A percentile compares a stretch with the other conserved stretches of the same genome.
These are phyloP conservation scores for Gymnoscopelus microlampas DNA, from an alignment of 2,797 vertebrate genomes.

Conservation along the genomic window DNA sequence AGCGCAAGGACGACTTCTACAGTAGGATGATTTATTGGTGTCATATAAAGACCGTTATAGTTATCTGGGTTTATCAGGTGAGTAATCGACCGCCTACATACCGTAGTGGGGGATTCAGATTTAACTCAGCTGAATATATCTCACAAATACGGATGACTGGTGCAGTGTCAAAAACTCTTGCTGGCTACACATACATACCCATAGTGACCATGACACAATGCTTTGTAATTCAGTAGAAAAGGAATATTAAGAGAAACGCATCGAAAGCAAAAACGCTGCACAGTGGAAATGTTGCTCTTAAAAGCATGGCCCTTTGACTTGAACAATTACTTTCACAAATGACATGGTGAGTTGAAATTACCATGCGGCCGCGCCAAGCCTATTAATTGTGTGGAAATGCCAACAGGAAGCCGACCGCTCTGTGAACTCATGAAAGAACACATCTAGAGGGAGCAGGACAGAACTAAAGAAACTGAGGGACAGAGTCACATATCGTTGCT, in stretches of 20 bases:
- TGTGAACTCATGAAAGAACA: neutral
- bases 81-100: neutral
- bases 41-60: neutral
- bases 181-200: constrained; percentile 3
- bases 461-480: neutral
- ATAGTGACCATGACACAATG: neutral
- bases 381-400: constrained; percentile 47
- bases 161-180: neutral
- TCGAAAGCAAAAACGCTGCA: neutral
- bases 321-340: constrained; percentile 21
- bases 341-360: constrained; percentile 38
- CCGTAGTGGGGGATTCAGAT: neutral
- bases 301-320: constrained; percentile 27
- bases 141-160: neutral
- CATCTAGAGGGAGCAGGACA: constrained; percentile 5
- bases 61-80: neutral
- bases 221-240: neutral
- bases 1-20: neutral
- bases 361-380: constrained; percentile 34
- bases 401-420: constrained; percentile 33
- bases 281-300: neutral
- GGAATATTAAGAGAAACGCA: neutral
- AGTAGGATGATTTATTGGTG: neutral
- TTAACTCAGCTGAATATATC: neutral
- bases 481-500: neutral